Base-by-base conservation (phyloP, 2,113 vertebrate genomes). In the Vidua macroura region DNA sequence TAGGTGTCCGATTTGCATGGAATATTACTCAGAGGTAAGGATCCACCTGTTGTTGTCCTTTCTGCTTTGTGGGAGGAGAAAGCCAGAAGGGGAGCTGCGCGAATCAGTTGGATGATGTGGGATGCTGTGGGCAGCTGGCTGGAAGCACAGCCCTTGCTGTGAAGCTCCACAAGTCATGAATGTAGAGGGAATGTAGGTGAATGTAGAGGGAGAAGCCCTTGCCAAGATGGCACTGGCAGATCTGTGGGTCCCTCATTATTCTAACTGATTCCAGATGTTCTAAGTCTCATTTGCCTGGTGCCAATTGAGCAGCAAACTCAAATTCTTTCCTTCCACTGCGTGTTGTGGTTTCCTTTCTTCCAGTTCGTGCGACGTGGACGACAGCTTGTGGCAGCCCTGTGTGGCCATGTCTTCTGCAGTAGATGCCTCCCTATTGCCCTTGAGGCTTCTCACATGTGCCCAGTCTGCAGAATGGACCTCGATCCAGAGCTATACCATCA, bases 391-490 rank as follows among this genome's bases (percentile, higher is more conserved):
- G 3, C 66, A 79, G 55, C 56, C 7, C 1, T 11, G 4, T 87
- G 85, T 5, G n/a, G 75, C 43, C 75, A 72, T 3, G 5, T 80
- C 24, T 88, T 64, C 51, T 88, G 85, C 11, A 80, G 31, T 1
- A 2, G 0, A 1, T 80, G 76, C 27, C 59, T 80, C 12, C 22
- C 22, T 58, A 0, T 3, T 12, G 68, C 35, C 17, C 31, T 80
- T 13, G 17, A 15, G 17, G 25, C 3, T 18, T 0, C 7, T 4
- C 2, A 1, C 6, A 2, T 3, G 1, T 87, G 85, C 43, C 85
- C 85, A 56, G 25, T 21, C 41, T 72, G 66, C 75, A 41, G 30
- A 3, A 5, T 4, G 18, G 10, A 30, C 1, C 16, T 58, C 4
- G 3, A 1, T 41, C 23, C 18, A 20, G 20, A 7, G 2, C 28